Base-by-base conservation (phyloP, 2,113 vertebrate species). In the Sander vitreus region DNA sequence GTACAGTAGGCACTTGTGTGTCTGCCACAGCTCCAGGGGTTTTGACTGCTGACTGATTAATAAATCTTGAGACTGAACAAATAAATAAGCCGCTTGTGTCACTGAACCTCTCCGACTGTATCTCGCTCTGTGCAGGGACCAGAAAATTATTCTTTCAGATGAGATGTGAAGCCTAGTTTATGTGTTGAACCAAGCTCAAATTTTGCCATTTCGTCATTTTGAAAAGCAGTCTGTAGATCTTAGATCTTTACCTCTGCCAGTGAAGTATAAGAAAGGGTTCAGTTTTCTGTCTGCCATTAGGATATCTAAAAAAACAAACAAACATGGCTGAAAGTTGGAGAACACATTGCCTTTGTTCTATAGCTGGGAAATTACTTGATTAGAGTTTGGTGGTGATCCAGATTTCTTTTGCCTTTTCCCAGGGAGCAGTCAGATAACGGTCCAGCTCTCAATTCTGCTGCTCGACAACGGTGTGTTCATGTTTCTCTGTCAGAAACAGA, bases 61-160 rank as follows among this genome's bases (percentile, higher is more conserved):
- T 89, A 89, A 88, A 89, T 89, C 23, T 89, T 85, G 73, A 88
- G 87, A 0, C 23, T 25, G 36, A 73, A 87, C 58, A 65, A 85
- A 19, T 0, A 65, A 72, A 85, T 78, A 43, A 79, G 15, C 75
- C 21, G 9, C 36, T 47, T 47, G 77, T 86, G 86, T 58, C 74
- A 53, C 43, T 51, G 70, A 48, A 12, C 13, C 33, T 19, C 12
- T n/a, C n/a, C 16, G 4, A 19, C 65, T 69, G 9, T 7, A 7
- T 18, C 15, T 19, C 2, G 0, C 36, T 57, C 19, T 23, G 23
- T 16, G 58, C 51, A 76, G 45, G 12, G 47, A 51, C 11, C 58
- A 18, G 8, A 15, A 18, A 36, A 13, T 3, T 4, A 27, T 18
- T 63, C 60, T 58, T 15, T n/a, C 1, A 12, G 53, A 33, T 9